These are phyloP conservation scores for Andrena bicolor DNA, from an alignment of 2,888 invertebrate species.

Conservation along the genomic window DNA sequence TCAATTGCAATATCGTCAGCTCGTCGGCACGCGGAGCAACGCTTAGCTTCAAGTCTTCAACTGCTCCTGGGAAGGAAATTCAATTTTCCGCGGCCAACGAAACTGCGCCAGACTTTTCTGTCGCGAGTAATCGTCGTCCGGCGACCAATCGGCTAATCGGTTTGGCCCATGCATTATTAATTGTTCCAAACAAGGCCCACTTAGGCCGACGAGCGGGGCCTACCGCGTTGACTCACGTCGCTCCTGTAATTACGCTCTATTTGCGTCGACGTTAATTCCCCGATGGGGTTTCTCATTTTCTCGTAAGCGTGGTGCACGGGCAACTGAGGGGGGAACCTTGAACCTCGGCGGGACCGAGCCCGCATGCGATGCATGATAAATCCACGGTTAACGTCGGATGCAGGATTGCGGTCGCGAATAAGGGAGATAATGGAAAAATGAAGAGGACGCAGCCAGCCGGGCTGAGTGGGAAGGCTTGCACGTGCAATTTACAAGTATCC, in stretches of 20 bases:
- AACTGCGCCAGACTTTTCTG: not conserved
- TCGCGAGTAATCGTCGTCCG: not conserved
- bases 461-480: constrained; percentile 41
- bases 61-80: constrained; percentile 4
- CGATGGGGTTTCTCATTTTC: constrained; percentile 63
- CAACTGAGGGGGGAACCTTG: constrained; percentile 40
- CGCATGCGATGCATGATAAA: constrained; percentile 67
- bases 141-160: not conserved
- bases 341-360: constrained; percentile 57
- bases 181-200: constrained; percentile 53
- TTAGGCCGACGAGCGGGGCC: not conserved
- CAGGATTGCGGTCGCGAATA: constrained; percentile 52
- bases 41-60: too few relatives aligned
- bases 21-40: too few relatives aligned
- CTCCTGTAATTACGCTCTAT: constrained; percentile 65
- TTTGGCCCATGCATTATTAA: constrained; percentile 40
- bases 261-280: constrained; percentile 51
- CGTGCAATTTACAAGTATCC: constrained; percentile 73
- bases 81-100: constrained; percentile 1
- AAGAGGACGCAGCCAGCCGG: constrained; percentile 19
- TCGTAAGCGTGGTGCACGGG: constrained; percentile 27
- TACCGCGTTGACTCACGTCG: constrained; percentile 40
- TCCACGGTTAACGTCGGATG: constrained; percentile 49
- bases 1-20: too few relatives aligned
- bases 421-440: constrained; percentile 57